phyloP scores from a whole-genome alignment of 37 sponge, comb jelly and placozoan species.

The Beroe ovata region DNA sequence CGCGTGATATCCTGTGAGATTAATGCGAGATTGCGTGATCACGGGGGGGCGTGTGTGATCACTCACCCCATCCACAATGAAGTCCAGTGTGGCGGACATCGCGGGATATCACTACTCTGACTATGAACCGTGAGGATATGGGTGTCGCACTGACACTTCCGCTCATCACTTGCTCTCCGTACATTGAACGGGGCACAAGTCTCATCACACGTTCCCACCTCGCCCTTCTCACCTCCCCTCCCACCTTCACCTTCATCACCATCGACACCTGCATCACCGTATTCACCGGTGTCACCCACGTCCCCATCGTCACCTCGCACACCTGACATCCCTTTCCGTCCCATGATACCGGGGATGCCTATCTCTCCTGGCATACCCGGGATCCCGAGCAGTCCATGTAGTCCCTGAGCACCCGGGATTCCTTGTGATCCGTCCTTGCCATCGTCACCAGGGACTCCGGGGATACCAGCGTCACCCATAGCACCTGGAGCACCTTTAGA shows the following conservation, averaged over 20 bases:
- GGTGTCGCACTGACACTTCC: slow-evolving; percentile 35
- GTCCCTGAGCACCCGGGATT: slow-evolving; percentile 32
- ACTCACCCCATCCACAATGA: slow-evolving; percentile 63
- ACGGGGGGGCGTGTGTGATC: too few relatives aligned
- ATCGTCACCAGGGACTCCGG: slow-evolving; percentile 35
- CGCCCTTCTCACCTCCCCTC: slow-evolving; percentile 51
- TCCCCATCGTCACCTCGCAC: slow-evolving; percentile 46
- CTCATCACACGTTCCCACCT: slow-evolving; percentile 34
- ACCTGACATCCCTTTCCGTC: slow-evolving; percentile 34
- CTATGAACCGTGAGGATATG: slow-evolving; percentile 23
- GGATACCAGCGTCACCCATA: slow-evolving; percentile 7
- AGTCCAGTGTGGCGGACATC: slow-evolving; percentile 25
- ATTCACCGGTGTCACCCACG: slow-evolving; percentile 43
- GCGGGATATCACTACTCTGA: neutral
- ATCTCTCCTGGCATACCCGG: slow-evolving; percentile 64
- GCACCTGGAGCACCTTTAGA: slow-evolving; percentile 40
- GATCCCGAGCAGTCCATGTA: slow-evolving; percentile 56
- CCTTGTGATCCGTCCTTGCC: slow-evolving; percentile 41
- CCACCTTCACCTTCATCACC: slow-evolving; percentile 65
- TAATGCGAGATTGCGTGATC: too few relatives aligned
- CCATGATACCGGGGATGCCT: slow-evolving; percentile 66
- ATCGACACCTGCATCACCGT: slow-evolving; percentile 32
- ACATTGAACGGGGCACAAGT: neutral
- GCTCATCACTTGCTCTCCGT: neutral
- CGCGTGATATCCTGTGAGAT: too few relatives aligned